A percentile compares a stretch with the other conserved stretches of the same genome.
These are phyloP conservation scores for Catostylus mosaicus DNA, from an alignment of 30 jellyfish, hydroid and myxozoan genomes.

Conservation along the genomic window DNA sequence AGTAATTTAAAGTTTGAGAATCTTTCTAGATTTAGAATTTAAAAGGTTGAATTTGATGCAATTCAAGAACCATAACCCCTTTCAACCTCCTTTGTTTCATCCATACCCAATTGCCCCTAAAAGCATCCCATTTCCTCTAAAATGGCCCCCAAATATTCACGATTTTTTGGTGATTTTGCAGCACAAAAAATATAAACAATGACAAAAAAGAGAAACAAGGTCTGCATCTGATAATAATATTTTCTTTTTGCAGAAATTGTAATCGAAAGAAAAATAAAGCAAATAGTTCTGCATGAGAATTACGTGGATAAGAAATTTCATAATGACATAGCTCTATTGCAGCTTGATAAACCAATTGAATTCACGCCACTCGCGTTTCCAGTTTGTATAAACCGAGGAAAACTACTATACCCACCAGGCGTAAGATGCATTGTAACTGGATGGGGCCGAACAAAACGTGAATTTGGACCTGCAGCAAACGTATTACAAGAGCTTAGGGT, in stretches of 20 bases:
- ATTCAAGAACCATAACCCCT: no score
- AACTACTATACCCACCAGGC: not conserved
- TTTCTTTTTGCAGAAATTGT: slow-evolving; percentile 7
- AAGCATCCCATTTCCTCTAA: no score
- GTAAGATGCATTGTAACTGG: not conserved
- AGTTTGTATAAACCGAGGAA: not conserved
- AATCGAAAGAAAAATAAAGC: not conserved
- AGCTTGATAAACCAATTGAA: not conserved
- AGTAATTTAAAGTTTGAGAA: no score
- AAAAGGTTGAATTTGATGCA: no score
- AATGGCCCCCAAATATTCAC: no score
- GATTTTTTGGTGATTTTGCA: no score
- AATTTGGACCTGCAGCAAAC: not conserved
- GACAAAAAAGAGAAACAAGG: no score
- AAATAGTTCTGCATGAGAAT: slow-evolving; percentile 12
- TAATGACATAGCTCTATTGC: slow-evolving; percentile 20
- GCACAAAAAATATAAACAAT: no score
- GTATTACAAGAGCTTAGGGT: not conserved
- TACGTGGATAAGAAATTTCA: not conserved
- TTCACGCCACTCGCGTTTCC: not conserved
- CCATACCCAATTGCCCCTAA: no score
- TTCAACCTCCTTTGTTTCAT: no score
- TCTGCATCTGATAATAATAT: not conserved
- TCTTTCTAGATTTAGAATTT: no score
- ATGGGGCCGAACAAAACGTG: not conserved